Conservation (phyloP, 2,797 vertebrate genomes). For the Rhincodon typus region DNA sequence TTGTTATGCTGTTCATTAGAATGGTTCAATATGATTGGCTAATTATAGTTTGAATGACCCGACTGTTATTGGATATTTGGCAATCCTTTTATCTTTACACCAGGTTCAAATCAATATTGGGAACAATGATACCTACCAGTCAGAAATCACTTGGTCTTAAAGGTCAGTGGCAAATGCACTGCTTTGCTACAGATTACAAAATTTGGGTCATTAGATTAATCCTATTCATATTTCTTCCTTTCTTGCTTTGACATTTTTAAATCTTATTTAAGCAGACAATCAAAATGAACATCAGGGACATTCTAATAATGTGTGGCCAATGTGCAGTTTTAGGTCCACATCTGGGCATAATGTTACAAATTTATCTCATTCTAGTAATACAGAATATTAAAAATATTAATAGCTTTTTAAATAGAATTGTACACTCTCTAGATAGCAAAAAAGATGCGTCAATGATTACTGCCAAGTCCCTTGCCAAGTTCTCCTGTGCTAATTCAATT, state of each 20-base stretch:
- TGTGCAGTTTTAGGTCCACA: neutral
- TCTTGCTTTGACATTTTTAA: neutral
- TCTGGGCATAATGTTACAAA: neutral
- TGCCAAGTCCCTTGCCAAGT: neutral
- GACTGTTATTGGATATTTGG: too few species aligned
- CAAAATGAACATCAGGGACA: neutral
- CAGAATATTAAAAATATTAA: neutral
- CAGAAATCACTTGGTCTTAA: too few species aligned
- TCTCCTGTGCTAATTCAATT: neutral
- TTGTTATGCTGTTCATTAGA: too few species aligned
- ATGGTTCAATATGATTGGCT: too few species aligned
- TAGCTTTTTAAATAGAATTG: neutral
- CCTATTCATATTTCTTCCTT: neutral
- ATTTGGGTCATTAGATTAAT: neutral
- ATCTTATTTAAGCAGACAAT: neutral
- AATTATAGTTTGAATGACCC: too few species aligned
- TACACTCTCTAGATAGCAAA: neutral
- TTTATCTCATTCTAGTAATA: neutral
- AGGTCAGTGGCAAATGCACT: too few species aligned
- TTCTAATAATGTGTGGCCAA: neutral
- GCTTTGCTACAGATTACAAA: too few species aligned
- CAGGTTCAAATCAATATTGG: too few species aligned
- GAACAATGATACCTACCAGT: too few species aligned
- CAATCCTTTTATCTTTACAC: too few species aligned
- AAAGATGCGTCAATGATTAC: neutral